phyloP scores from a whole-genome alignment of 2,797 vertebrate species.

The Heliangelus exortis region DNA sequence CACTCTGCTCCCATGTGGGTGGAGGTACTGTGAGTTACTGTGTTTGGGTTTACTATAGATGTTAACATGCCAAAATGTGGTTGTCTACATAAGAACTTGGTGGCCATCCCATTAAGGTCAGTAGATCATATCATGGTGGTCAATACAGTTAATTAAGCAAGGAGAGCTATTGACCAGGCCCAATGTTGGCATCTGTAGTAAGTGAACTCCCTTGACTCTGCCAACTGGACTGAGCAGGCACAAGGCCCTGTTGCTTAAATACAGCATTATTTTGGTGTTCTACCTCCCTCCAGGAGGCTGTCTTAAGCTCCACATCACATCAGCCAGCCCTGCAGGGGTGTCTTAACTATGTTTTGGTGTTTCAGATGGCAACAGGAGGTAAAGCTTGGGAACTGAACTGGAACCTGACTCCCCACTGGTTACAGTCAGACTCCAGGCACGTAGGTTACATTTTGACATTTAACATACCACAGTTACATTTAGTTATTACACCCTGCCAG shows the following conservation, averaged over 20 bases:
- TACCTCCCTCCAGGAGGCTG: neutral
- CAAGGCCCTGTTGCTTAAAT: neutral
- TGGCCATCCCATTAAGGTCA: neutral
- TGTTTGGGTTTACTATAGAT: neutral
- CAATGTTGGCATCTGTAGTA: neutral
- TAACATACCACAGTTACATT: neutral
- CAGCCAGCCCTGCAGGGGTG: neutral
- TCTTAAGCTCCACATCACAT: neutral
- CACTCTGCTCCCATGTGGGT: accelerated
- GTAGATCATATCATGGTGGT: neutral
- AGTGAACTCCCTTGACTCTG: neutral
- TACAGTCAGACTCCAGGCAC: accelerated
- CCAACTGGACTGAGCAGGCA: neutral
- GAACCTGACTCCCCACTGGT: neutral
- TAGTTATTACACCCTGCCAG: neutral
- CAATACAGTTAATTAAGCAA: neutral
- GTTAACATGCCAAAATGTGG: neutral
- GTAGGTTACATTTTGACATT: neutral
- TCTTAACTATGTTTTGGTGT: neutral
- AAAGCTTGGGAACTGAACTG: neutral
- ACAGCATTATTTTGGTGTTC: neutral
- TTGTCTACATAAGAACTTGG: neutral
- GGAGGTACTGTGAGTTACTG: no score
- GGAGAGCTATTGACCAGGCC: neutral
- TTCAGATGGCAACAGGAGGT: neutral